Evolutionary conservation across 2,113 vertebrate species (phyloP).

Genomic region (Mormoops blainvillei): DNA sequence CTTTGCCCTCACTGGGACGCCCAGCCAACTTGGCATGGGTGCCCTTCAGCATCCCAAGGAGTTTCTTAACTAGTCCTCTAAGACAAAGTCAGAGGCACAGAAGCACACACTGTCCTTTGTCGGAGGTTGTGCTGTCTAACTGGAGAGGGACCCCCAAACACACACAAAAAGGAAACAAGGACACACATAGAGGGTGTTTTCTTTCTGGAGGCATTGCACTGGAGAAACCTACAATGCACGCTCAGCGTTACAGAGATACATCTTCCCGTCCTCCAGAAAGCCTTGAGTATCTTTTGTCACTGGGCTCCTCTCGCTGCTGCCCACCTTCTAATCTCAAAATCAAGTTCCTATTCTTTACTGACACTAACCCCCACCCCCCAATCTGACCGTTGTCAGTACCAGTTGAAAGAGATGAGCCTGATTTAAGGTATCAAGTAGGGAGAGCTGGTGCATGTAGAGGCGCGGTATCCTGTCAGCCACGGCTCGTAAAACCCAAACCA

Average conservation of each 20-base stretch:
- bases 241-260: not conserved
- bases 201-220: not conserved
- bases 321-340: conserved; percentile 51
- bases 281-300: conserved; percentile 40
- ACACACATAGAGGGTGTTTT: conserved; percentile 3
- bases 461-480: not conserved
- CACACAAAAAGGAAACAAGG: conserved; percentile 32
- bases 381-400: conserved; percentile 69
- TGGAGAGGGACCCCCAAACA: not conserved
- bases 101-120: conserved; percentile 38
- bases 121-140: not conserved
- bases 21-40: conserved; percentile 38
- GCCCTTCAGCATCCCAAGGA: conserved; percentile 59
- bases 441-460: not conserved
- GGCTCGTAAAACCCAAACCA: not conserved
- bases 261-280: not conserved
- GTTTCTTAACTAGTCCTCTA: conserved; percentile 67
- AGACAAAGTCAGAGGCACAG: conserved; percentile 30
- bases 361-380: conserved; percentile 45
- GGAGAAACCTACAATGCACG: conserved; percentile 33
- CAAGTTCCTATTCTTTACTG: conserved; percentile 63
- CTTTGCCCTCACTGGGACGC: conserved; percentile 17
- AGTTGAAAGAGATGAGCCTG: conserved; percentile 65
- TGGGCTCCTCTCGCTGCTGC: not conserved
- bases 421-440: conserved; percentile 36